phyloP scores from a whole-genome alignment of 2,113 vertebrate genomes.

The Scalopus aquaticus region DNA sequence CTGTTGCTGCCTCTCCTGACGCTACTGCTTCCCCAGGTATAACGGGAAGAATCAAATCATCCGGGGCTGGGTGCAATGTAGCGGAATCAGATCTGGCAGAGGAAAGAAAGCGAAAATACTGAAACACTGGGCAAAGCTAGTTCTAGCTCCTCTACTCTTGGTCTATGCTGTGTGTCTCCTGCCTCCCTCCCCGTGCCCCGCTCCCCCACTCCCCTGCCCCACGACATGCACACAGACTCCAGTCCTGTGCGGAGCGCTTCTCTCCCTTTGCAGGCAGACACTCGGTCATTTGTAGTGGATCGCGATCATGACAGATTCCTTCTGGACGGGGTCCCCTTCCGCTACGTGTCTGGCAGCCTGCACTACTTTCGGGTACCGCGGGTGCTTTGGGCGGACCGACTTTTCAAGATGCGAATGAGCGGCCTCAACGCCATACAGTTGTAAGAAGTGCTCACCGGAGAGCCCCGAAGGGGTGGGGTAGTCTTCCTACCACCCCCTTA shows the following conservation, averaged over 20 bases:
- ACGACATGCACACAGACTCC: not conserved
- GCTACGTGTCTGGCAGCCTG: constrained; percentile 95
- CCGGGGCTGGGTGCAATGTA: not conserved
- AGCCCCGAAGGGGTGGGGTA: not conserved
- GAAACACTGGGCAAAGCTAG: not conserved
- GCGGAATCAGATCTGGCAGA: not conserved
- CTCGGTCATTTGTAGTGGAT: constrained; percentile 91
- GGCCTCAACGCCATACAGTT: constrained; percentile 94
- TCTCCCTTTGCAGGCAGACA: constrained; percentile 62
- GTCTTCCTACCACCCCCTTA: not conserved
- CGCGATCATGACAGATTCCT: constrained; percentile 89
- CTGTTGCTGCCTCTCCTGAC: constrained; percentile 30
- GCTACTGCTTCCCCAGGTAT: constrained; percentile 63
- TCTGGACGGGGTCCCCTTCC: constrained; percentile 92
- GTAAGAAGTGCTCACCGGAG: constrained; percentile 84
- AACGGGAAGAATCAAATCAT: not conserved
- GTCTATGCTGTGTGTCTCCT: not conserved
- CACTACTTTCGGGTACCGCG: constrained; percentile 94
- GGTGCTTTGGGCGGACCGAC: constrained; percentile 94
- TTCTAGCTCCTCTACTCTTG: not conserved
- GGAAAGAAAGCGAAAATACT: constrained; percentile 15
- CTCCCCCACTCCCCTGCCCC: not conserved
- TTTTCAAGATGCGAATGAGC: constrained; percentile 94
- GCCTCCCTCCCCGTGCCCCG: not conserved
- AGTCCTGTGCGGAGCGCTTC: not conserved